Percentiles rank a stretch among this genome's conserved stretches.
Conservation (phyloP, 1,140 invertebrate species). For the Cephus cinctus region DNA sequence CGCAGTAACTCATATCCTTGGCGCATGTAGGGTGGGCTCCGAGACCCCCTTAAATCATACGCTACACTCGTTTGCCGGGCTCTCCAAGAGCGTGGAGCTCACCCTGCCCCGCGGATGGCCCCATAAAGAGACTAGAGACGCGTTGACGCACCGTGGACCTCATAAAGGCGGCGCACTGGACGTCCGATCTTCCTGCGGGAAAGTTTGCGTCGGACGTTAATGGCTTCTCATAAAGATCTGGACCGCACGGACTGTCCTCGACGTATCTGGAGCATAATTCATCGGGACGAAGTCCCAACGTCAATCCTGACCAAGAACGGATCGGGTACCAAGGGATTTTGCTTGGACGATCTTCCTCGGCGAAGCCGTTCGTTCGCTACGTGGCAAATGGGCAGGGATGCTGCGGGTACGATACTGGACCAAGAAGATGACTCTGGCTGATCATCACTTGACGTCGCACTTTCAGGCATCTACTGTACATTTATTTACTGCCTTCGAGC, state of each 20-base stretch:
- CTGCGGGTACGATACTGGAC: no score
- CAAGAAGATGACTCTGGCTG: no score
- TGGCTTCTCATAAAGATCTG: conserved; percentile 31
- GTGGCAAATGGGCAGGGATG: no score
- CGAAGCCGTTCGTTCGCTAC: background rate
- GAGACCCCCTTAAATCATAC: conserved; percentile 40
- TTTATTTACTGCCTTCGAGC: no score
- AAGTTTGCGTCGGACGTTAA: conserved; percentile 30
- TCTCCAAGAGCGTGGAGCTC: no score
- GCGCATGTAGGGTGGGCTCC: conserved; percentile 33
- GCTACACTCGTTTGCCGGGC: conserved; percentile 36
- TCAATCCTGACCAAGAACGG: conserved; percentile 9
- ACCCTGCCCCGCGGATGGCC: background rate
- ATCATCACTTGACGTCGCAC: no score
- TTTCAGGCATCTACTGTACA: no score
- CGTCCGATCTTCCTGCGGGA: conserved; percentile 13
- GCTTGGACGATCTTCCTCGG: background rate
- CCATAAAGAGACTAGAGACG: conserved; percentile 1
- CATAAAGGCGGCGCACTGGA: conserved; percentile 20
- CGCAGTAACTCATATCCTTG: conserved; percentile 44
- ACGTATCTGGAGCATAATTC: conserved; percentile 22
- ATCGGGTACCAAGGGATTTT: no score
- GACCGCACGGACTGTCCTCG: conserved; percentile 12
- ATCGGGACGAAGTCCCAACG: conserved; percentile 7
- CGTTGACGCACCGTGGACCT: conserved; percentile 17